phyloP scores from a whole-genome alignment of 2,113 vertebrate species.

The Paracyprichromis sp. region DNA sequence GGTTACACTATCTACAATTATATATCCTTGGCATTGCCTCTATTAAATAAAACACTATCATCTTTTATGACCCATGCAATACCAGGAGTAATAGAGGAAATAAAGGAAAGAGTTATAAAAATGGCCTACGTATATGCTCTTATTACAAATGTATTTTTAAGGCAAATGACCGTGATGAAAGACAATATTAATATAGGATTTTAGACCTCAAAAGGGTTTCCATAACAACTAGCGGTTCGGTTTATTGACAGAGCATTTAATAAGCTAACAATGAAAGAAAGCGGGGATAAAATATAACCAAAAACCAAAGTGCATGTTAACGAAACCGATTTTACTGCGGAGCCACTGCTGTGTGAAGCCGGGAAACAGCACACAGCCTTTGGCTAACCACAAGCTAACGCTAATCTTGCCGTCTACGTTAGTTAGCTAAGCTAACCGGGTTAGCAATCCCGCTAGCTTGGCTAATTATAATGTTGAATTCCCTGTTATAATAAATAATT shows the following conservation, averaged over 20 bases:
- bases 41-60: not conserved
- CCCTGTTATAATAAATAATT: no score
- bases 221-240: not conserved
- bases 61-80: not conserved
- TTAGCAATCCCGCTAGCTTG: not conserved
- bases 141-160: not conserved
- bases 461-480: not conserved
- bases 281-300: not conserved
- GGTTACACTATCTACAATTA: not conserved
- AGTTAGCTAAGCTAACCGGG: not conserved
- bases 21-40: not conserved
- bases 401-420: not conserved
- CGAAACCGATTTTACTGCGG: not conserved
- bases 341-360: not conserved
- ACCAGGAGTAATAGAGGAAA: not conserved
- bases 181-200: not conserved
- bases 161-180: not conserved
- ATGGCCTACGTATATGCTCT: not conserved
- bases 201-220: not conserved
- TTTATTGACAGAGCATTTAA: not conserved
- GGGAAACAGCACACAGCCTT: conserved; percentile 14
- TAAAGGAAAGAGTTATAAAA: not conserved
- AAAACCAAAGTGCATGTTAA: not conserved
- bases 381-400: conserved; percentile 15
- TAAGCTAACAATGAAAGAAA: not conserved